phyloP scores from a whole-genome alignment of 2,888 invertebrate species.

The Tachina grossa region DNA sequence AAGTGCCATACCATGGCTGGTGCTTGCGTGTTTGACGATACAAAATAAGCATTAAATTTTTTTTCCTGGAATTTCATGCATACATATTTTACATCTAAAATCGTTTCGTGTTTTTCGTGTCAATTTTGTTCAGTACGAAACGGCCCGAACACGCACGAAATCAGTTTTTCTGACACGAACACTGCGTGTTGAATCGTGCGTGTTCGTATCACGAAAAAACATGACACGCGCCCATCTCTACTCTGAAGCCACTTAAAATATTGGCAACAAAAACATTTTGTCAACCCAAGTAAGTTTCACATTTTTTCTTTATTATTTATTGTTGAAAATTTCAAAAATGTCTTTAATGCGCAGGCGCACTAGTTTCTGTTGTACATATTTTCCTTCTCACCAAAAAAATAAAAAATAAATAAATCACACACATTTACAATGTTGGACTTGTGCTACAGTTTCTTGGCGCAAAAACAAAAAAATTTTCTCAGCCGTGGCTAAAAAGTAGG shows the following conservation, averaged over 20 bases:
- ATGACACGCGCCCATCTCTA: too few species aligned
- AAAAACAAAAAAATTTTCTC: neutral
- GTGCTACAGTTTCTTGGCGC: neutral
- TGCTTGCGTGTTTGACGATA: too few species aligned
- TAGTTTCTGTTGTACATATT: slow-evolving; percentile 51
- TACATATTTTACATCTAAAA: too few species aligned
- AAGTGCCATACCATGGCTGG: too few species aligned
- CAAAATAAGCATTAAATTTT: too few species aligned
- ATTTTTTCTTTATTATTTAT: slow-evolving; percentile 20
- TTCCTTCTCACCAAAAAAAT: neutral
- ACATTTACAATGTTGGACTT: slow-evolving; percentile 26
- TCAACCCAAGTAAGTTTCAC: slow-evolving; percentile 39
- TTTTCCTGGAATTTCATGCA: too few species aligned
- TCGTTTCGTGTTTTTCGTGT: too few species aligned
- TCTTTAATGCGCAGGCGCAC: slow-evolving; percentile 61
- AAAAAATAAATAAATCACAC: slow-evolving; percentile 8
- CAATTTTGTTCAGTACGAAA: too few species aligned
- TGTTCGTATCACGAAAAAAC: too few species aligned
- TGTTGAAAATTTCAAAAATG: slow-evolving; percentile 59
- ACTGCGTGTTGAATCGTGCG: too few species aligned
- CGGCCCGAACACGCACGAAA: too few species aligned
- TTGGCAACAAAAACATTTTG: slow-evolving; percentile 27
- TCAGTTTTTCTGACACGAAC: too few species aligned
- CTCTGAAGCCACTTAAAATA: slow-evolving; percentile 2
- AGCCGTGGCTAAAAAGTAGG: slow-evolving; percentile 17